Evolutionary conservation across 2,113 vertebrate genomes (phyloP), one percentile per base, ranked within the genome.

Genomic region (Tauraco erythrolophus): DNA sequence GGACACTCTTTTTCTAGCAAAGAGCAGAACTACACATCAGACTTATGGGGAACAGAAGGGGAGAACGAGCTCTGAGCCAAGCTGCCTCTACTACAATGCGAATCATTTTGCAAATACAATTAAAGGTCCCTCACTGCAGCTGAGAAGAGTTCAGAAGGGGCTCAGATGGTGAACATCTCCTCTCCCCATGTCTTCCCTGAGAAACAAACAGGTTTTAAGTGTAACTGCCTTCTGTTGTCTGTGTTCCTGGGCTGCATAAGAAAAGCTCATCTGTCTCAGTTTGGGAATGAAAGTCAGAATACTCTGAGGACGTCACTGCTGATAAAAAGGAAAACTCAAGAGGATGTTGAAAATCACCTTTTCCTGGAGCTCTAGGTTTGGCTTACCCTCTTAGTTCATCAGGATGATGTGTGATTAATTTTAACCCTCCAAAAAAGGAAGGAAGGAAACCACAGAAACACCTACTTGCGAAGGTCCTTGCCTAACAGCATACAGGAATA

Each of bases 21-120:
- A 84, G 43, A 57, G 7, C 58, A 81, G n/a, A 78, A 43, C 21
- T 54, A 27, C 4, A 0, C 0, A 1, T 66, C 51, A 84, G 54
- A 50, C 5, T 65, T 66, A 30, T 0, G 0, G 5, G 39, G 16
- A 81, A 19, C 12, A 60, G 37, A 66, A 0, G 0, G 23, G 19
- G 23, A 60, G 60, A 70, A 41, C 5, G 19, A 89, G 19, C 2
- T 62, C 9, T 2, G 1, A 77, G 56, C 9, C 46, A 62, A 9
- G 21, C 25, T 77, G 11, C 14, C 8, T 86, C 45, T 65, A 21
- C 22, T 31, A 30, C 8, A 37, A 65, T 66, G 13, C 8, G 69
- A n/a, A 46, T 4, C 8, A 14, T 77, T 91, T 92, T 54, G 27
- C 28, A 75, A 66, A 74, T 46, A 18, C 1, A 1, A 57, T 41